A percentile compares a stretch with the other conserved stretches of the same genome.
Evolutionary conservation across 2,113 vertebrate genomes (phyloP).

Genomic region (Lethenteron reissneri): DNA sequence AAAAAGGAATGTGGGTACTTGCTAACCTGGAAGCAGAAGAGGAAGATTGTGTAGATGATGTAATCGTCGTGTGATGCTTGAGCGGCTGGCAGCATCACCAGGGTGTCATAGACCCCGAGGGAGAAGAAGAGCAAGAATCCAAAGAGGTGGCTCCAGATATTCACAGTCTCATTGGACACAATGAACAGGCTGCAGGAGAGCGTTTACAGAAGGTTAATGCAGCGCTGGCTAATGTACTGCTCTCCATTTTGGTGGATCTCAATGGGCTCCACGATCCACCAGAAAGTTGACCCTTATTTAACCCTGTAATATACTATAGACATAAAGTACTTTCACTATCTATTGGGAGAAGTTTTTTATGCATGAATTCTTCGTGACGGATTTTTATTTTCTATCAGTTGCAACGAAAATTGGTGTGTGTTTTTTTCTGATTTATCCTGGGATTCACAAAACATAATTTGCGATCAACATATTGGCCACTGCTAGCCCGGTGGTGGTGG

Average conservation of each 20-base stretch:
- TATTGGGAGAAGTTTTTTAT: no score
- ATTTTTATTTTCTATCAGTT: background rate
- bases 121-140: slow-evolving; percentile 71
- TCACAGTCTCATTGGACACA: slow-evolving; percentile 72
- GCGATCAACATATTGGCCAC: background rate
- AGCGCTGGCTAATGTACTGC: background rate
- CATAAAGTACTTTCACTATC: no score
- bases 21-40: slow-evolving; percentile 77
- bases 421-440: background rate
- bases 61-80: slow-evolving; percentile 66
- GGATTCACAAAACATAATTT: background rate
- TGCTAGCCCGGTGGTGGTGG: no score
- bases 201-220: background rate
- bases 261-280: background rate
- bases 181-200: slow-evolving; percentile 47
- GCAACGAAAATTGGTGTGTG: background rate
- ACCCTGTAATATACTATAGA: no score
- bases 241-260: background rate
- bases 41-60: slow-evolving; percentile 63
- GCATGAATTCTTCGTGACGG: background rate
- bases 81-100: slow-evolving; percentile 38
- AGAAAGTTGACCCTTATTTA: no score
- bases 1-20: no score
- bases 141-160: slow-evolving; percentile 79
- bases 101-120: slow-evolving; percentile 63